Evolutionary conservation across 1,140 invertebrate genomes (phyloP), one percentile per base, ranked within the genome.

Genomic region (Ceratoteleas bidentatus): DNA sequence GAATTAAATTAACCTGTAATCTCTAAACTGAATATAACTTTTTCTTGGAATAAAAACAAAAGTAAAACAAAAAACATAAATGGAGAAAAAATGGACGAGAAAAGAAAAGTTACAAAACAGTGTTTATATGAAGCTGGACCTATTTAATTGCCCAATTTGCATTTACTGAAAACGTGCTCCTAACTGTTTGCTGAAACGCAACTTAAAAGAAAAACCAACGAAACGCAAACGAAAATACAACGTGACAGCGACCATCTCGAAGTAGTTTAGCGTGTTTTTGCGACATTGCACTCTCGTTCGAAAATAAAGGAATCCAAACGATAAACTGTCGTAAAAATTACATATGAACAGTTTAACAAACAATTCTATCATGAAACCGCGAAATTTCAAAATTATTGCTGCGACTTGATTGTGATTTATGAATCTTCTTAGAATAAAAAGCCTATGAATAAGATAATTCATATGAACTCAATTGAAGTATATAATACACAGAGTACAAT

Each of bases 1-100:
- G 87, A 89, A 87, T 90, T 90, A 87, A 88, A 89, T 90, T 89
- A 90, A 76, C 86, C 87, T 88, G 88, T 87, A 89, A 77, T 90
- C 88, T 89, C 90, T 90, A 88, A 89, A 90, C 83, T 83, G 84
- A 73, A 86, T 89, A 89, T 87, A 86, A 87, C 85, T 89, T 86
- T 74, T 75, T 65, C 74, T 81, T 74, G 70, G n/a, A 43, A 43
- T 43, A 32, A 56, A 54, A 40, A 15, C 38, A 52, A 32, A 52
- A 57, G 40, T 32, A 65, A 2, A 66, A 38, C 76, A 58, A 80
- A 64, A 56, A 66, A 65, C 43, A 50, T 5, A 76, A 53, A 15
- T 36, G 50, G 58, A 14, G 24, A 24, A 24, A 24, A 24, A 24
- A 24, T 24, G 1, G 1, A 24, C 24, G 24, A 24, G 24, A 54